These are phyloP conservation scores for Grantiella picta DNA, from an alignment of 2,113 vertebrate species.

Conservation along the genomic window DNA sequence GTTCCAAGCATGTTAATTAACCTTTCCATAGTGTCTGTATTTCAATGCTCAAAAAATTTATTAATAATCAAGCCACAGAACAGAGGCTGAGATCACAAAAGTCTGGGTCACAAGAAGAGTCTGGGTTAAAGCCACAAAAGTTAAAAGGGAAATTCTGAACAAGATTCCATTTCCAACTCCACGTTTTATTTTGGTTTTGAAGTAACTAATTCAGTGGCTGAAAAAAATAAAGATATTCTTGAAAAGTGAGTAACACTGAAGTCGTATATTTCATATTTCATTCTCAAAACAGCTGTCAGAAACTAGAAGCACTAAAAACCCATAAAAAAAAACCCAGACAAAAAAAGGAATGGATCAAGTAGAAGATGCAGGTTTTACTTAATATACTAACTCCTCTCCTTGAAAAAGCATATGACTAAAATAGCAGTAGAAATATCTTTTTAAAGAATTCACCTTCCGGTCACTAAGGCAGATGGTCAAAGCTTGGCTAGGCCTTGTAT, in stretches of 20 bases:
- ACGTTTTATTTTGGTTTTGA: not conserved
- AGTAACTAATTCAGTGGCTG: not conserved
- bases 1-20: not conserved
- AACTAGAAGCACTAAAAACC: not conserved
- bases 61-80: constrained; percentile 15
- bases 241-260: not conserved
- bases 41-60: not conserved
- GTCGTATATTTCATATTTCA: not conserved
- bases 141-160: not conserved
- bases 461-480: not conserved
- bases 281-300: not conserved
- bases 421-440: not conserved
- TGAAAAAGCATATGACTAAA: not conserved
- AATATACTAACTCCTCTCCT: not conserved
- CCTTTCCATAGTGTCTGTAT: not conserved
- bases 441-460: not conserved
- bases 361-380: not conserved
- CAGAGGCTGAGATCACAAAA: not conserved
- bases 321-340: not conserved
- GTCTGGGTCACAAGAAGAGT: not conserved
- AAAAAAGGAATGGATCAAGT: not conserved
- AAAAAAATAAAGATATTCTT: not conserved
- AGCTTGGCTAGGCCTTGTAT: not conserved
- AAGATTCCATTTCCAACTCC: not conserved
- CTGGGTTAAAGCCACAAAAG: not conserved